Percentiles rank a stretch among this genome's conserved stretches.
These are phyloP conservation scores for Chrysolina oricalcia DNA, from an alignment of 2,888 invertebrate genomes.

Conservation along the genomic window DNA sequence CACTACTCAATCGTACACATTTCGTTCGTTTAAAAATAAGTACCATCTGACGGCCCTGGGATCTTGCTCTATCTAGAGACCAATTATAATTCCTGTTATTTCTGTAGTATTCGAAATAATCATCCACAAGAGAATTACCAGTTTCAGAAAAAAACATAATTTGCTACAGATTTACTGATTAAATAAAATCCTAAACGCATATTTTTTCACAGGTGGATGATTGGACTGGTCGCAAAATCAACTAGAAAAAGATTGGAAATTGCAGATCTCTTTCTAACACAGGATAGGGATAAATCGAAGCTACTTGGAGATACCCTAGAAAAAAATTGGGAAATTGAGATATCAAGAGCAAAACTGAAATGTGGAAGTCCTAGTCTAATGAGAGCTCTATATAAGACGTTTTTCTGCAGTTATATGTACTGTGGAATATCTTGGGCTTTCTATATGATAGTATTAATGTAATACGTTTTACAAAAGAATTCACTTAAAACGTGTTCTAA, in stretches of 20 bases:
- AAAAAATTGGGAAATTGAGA: conserved; percentile 70
- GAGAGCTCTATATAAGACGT: conserved; percentile 52
- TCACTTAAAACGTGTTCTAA: conserved; percentile 63
- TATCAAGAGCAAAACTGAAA: conserved; percentile 48
- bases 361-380: conserved; percentile 62
- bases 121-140: no score
- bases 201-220: no score
- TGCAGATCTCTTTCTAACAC: conserved; percentile 77
- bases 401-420: conserved; percentile 53
- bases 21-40: no score
- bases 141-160: no score
- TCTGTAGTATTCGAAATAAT: no score
- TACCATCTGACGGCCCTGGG: no score
- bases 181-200: no score
- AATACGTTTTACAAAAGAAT: conserved; percentile 52
- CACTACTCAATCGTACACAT: no score
- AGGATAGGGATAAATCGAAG: conserved; percentile 77
- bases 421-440: conserved; percentile 43
- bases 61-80: no score
- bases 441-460: conserved; percentile 54
- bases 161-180: no score
- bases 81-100: no score
- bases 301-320: conserved; percentile 78
- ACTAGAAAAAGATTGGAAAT: conserved; percentile 76
- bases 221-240: no score